These are phyloP conservation scores for Austrolebias charrua DNA, from an alignment of 2,797 vertebrate species.

Conservation along the genomic window DNA sequence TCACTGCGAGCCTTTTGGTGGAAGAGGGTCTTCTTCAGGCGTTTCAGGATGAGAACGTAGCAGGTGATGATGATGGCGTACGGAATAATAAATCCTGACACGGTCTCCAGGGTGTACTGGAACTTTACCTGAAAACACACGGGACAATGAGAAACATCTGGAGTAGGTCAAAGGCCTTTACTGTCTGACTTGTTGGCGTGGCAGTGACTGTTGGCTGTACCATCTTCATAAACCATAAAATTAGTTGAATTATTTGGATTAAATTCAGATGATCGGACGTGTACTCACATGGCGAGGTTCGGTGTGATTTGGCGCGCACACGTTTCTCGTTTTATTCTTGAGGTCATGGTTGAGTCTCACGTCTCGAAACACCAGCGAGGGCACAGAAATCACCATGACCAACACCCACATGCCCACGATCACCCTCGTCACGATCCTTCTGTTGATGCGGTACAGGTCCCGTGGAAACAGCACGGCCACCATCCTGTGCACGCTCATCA, in stretches of 20 bases:
- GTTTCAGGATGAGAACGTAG: constrained; percentile 84
- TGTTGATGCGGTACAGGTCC: constrained; percentile 66
- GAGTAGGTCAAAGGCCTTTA: too few species aligned
- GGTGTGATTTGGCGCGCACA: constrained; percentile 67
- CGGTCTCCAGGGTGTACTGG: constrained; percentile 84
- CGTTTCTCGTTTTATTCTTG: fast-evolving
- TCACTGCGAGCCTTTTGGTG: constrained; percentile 75
- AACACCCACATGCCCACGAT: constrained; percentile 77
- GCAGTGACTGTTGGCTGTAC: too few species aligned
- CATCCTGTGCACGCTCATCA: constrained; percentile 88
- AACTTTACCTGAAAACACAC: constrained; percentile 73
- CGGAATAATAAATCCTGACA: constrained; percentile 84
- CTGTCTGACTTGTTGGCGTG: too few species aligned
- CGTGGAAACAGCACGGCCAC: constrained; percentile 80
- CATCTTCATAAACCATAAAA: too few species aligned
- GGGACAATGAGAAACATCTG: not conserved
- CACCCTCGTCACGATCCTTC: constrained; percentile 67
- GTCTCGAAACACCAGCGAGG: constrained; percentile 82
- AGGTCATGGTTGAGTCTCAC: constrained; percentile 7
- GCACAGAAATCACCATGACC: constrained; percentile 78
- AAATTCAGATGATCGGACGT: not conserved
- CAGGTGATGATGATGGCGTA: constrained; percentile 82
- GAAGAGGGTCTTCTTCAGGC: constrained; percentile 79
- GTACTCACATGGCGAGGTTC: constrained; percentile 59
- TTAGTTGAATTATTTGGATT: too few species aligned